Evolutionary conservation across 2,888 invertebrate species (phyloP), one percentile per base, ranked within the genome.

Genomic region (Hypomecis atomaria): DNA sequence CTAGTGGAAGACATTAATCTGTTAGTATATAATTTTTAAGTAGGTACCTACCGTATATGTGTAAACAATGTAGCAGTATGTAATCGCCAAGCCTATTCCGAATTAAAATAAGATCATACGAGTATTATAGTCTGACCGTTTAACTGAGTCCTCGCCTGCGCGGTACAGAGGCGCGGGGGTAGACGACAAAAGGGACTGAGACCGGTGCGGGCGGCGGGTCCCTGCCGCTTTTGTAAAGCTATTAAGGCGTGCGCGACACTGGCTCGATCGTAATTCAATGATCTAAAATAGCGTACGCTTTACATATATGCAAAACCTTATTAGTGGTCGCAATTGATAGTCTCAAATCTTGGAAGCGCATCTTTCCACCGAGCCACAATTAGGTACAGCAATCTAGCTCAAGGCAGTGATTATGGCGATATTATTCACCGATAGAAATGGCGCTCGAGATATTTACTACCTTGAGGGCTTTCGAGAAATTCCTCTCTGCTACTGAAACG

Each of bases 341-440:
- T 40, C 38, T 53, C 47, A 54, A 52, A 61, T 65, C 57, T 60
- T 65, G 49, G 65, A 65, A 58, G 57, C 13, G 61, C 65, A 64
- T 65, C 62, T 70, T 70, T 67, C 59, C 59, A 23, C 53, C 43
- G 52, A 60, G 57, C 37, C 38, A 47, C 43, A 48, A 60, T 60
- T 60, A 65, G 50, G n/a, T 59, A 50, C 56, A 37, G 63, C 59
- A 50, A 70, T 69, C 66, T 72, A 67, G 72, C 72, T 67, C 67
- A 71, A 67, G 72, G 70, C 70, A 53, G 63, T 69, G 65, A 70
- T 72, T 72, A 69, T 44, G 63, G 54, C 53, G 61, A 69, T 65
- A 57, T 65, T 53, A 63, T 67, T 56, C 64, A 42, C 38, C 61
- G 66, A 69, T 67, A 58, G 38, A 45, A 68, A 65, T 62, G 44